Evolutionary conservation across 2,888 invertebrate genomes (phyloP).

Genomic region (Cristatella mucedo): DNA sequence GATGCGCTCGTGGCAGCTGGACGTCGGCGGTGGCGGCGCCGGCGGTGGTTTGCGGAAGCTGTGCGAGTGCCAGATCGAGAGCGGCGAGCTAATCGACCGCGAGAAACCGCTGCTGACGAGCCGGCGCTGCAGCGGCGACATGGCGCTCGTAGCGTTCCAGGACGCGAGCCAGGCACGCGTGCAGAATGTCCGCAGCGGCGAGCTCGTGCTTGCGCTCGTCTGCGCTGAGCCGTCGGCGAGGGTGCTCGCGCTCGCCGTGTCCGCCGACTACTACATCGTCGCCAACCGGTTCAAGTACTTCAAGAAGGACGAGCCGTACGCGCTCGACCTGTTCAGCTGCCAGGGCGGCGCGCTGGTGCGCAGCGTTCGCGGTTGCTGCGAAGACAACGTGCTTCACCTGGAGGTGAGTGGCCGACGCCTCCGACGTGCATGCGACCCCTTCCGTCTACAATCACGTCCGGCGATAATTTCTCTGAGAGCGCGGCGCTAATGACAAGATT

Average conservation of each 20-base stretch:
- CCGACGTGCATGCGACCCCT: no score
- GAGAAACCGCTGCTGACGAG: slow-evolving; percentile 3
- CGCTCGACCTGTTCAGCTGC: slow-evolving; percentile 28
- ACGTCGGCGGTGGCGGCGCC: not conserved
- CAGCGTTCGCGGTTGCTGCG: slow-evolving; percentile 27
- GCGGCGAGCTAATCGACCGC: slow-evolving; percentile 1
- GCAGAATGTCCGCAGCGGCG: slow-evolving; percentile 23
- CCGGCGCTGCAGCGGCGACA: slow-evolving; percentile 17
- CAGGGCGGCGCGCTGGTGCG: slow-evolving; percentile 24
- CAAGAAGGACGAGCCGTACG: slow-evolving; percentile 25
- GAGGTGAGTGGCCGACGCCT: no score
- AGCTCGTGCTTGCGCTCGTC: slow-evolving; percentile 21
- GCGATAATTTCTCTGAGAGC: no score
- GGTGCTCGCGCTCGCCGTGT: slow-evolving; percentile 24
- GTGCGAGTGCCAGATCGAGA: not conserved
- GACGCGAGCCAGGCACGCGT: slow-evolving; percentile 22
- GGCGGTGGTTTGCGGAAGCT: no score
- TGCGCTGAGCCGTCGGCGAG: slow-evolving; percentile 21
- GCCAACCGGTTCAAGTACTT: slow-evolving; percentile 27
- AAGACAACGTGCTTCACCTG: slow-evolving; percentile 22
- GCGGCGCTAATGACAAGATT: no score
- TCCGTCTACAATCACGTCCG: no score
- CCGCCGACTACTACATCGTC: slow-evolving; percentile 28
- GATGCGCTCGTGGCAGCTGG: slow-evolving; percentile 23
- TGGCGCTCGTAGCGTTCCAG: slow-evolving; percentile 26